These are phyloP conservation scores for Pyrrhia umbra DNA, from an alignment of 2,888 invertebrate genomes.

Conservation along the genomic window DNA sequence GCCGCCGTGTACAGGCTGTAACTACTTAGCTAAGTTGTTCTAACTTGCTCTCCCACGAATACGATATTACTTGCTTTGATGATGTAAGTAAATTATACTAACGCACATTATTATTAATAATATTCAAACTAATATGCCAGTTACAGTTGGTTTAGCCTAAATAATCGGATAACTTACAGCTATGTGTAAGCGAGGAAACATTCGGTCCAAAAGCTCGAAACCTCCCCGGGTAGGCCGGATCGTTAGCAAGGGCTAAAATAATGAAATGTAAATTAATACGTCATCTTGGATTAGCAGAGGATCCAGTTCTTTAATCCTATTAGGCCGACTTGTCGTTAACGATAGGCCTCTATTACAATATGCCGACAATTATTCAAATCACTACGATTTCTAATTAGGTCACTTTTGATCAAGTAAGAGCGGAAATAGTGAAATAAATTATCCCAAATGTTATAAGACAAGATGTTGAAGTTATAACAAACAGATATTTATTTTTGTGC, in stretches of 20 bases:
- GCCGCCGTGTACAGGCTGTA: slow-evolving; percentile 26
- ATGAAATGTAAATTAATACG: slow-evolving; percentile 82
- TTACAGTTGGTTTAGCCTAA: slow-evolving; percentile 24
- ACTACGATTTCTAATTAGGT: slow-evolving; percentile 63
- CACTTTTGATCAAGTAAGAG: slow-evolving; percentile 50
- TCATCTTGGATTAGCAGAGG: slow-evolving; percentile 75
- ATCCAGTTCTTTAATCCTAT: slow-evolving; percentile 76
- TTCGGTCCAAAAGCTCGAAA: slow-evolving; percentile 41
- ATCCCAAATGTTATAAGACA: neutral
- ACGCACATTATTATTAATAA: slow-evolving; percentile 19
- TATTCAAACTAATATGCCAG: slow-evolving; percentile 5
- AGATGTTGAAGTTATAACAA: slow-evolving; percentile 25
- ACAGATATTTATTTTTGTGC: slow-evolving; percentile 34
- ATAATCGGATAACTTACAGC: slow-evolving; percentile 38
- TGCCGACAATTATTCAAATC: slow-evolving; percentile 61
- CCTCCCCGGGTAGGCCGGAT: slow-evolving; percentile 46
- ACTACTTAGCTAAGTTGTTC: slow-evolving; percentile 38
- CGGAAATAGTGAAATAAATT: slow-evolving; percentile 8
- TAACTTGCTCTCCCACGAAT: slow-evolving; percentile 36
- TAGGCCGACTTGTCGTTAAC: slow-evolving; percentile 71
- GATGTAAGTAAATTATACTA: slow-evolving; percentile 27
- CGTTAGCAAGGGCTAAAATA: slow-evolving; percentile 66
- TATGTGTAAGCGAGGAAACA: slow-evolving; percentile 41
- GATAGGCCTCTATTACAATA: slow-evolving; percentile 65
- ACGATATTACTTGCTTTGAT: slow-evolving; percentile 44